phyloP scores from a whole-genome alignment of 2,797 vertebrate genomes.

The Lagorchestes hirsutus region DNA sequence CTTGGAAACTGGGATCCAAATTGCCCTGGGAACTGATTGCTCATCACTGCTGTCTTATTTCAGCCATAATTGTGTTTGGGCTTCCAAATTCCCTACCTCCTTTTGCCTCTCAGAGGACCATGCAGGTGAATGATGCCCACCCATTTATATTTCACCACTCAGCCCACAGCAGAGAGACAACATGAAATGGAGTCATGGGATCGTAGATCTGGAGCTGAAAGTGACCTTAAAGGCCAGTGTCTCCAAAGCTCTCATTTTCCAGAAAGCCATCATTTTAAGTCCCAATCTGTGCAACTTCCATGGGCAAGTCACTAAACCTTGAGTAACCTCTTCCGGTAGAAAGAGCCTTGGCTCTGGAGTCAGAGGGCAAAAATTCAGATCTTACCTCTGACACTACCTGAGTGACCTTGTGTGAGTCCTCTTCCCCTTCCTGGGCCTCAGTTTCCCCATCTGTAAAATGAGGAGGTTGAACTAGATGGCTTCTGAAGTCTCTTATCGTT shows the following conservation, averaged over 20 bases:
- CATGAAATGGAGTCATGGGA: background rate
- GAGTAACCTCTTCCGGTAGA: background rate
- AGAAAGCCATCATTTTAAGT: background rate
- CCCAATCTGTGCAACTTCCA: background rate
- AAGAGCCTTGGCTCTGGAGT: background rate
- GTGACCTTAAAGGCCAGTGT: background rate
- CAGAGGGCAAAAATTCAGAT: background rate
- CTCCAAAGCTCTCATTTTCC: background rate
- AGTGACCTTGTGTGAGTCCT: background rate
- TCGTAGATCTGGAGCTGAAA: background rate
- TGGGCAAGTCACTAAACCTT: background rate
- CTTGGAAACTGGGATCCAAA: background rate
- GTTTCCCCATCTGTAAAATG: background rate
- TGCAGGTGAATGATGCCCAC: accelerated
- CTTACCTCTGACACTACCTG: background rate
- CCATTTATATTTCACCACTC: background rate
- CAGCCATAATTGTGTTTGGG: background rate
- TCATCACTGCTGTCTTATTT: background rate
- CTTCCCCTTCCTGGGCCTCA: background rate
- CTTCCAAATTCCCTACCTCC: background rate
- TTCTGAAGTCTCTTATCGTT: background rate
- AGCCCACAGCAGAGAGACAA: background rate
- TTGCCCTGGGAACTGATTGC: background rate
- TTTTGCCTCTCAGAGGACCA: background rate
- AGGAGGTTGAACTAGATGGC: background rate